Evolutionary conservation across 2,797 vertebrate species (phyloP).

Genomic region (Sebastes reedi): DNA sequence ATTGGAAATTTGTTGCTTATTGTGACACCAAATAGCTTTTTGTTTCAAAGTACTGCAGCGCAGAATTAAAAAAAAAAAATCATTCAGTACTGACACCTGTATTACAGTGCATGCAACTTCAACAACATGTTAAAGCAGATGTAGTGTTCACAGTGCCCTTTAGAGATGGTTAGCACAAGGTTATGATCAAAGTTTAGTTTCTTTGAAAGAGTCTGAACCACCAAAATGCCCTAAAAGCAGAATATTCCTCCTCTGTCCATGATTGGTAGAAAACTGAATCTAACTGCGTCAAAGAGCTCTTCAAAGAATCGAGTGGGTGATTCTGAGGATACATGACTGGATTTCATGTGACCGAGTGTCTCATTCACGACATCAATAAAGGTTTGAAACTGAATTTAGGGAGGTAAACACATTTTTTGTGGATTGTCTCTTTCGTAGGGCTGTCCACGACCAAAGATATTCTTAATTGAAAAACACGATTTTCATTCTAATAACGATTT

Average conservation of each 20-base stretch:
- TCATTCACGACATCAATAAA: neutral
- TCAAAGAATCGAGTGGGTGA: neutral
- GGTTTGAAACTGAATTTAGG: neutral
- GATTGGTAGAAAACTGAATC: neutral
- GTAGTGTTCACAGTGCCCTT: neutral
- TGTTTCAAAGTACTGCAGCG: neutral
- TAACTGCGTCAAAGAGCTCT: neutral
- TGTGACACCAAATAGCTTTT: neutral
- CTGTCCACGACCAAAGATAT: fast-evolving
- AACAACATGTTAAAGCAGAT: neutral
- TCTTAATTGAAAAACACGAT: too few species aligned
- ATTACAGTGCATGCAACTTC: neutral
- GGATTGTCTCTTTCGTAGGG: fast-evolving
- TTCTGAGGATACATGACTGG: neutral
- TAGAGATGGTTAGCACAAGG: neutral
- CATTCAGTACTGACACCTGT: neutral
- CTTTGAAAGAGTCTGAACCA: neutral
- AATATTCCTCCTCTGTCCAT: neutral
- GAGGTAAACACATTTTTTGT: neutral
- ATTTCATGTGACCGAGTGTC: slow-evolving; percentile 6
- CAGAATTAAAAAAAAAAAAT: neutral
- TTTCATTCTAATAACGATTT: too few species aligned
- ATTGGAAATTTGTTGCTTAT: neutral
- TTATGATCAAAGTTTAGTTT: neutral
- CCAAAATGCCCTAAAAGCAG: neutral